Evolutionary conservation across 1,140 invertebrate species (phyloP), one percentile per base, ranked within the genome.

Genomic region (Hycleus phaleratus): DNA sequence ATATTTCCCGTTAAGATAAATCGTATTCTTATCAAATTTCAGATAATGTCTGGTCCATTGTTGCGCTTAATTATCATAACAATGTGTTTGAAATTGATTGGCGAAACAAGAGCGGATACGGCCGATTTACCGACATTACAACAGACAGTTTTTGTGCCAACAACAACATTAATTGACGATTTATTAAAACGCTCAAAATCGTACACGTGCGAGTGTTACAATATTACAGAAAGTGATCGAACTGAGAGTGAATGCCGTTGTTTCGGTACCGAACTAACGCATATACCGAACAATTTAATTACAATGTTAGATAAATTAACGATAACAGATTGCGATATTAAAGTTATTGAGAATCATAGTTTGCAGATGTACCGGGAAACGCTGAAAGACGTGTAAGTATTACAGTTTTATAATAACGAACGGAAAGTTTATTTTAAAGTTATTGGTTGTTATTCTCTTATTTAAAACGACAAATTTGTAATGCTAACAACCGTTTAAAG

Each of bases 301-400:
- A 56, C 58, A 38, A 64, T 49, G 44, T 62, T 74, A 24, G 60
- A 64, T 18, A 66, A 67, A 25, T 58, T 71, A 26, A 69, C 61
- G 2, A 61, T 73, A 8, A 68, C 67, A 2, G 66, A 71, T 57
- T 61, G 68, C 11, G 67, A 60, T 40, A 71, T 74, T 24, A 59
- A 49, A n/a, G 12, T 58, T 26, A 58, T 74, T 18, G 62, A 44
- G 3, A 67, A 62, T 38, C 64, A 63, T 48, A 58, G 61, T 4
- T 63, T 74, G 24, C 64, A 72, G 44, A 60, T 62, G 2, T 74
- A 74, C 49, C 65, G 50, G 32, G 48, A 51, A 7, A 63, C 60
- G 3, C 46, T 74, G 11, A 62, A 64, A 46, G 71, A 73, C 50
- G 64, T 74, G 73, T 74, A 65, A 72, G 71, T 73, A 48, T 32